Evolutionary conservation across 2,888 invertebrate genomes (phyloP), one percentile per base, ranked within the genome.

Genomic region (Ephialtes manifestator): DNA sequence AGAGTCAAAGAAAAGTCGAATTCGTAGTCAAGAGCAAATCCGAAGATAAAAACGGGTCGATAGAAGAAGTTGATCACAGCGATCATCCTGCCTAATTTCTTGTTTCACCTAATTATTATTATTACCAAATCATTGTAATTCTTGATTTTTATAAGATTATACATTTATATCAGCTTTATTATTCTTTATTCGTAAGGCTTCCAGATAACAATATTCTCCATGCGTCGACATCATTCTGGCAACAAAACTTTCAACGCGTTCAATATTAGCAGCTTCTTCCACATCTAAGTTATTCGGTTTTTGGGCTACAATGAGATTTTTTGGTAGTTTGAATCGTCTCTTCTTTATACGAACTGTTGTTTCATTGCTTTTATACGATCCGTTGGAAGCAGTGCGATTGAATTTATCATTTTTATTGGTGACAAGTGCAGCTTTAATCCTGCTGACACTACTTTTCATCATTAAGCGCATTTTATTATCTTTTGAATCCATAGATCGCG

Each of bases 1-100:
- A 80, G 11, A 82, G 24, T 65, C 80, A 72, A 48, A 82, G 68
- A 70, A 86, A 81, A 75, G 63, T 87, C n/a, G 78, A 86, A 68
- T 79, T 84, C 51, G 53, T 83, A 28, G 67, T 84, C 24, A 74
- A 58, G 5, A 70, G 55, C 35, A 84, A 70, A 75, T 58, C 77
- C 28, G 48, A 71, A 18, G 81, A 85, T 5, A 48, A n/a, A 58
- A 48, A 24, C 0, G 35, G 4, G 24, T 18, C 65, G 11, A 39
- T 76, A 11, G 75, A 76, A 31, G 75, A 58, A 71, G 13, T 63
- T 63, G 39, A 70, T 68, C 46, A 11, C 28, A 4, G 13, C 18
- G 15, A 63, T 10, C 71, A 20, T 18, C 7, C 15, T 51, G 0
- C 2, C 24, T 31, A 5, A 35, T 48, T 65, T 63, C 11, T 31